Evolutionary conservation across 1,140 invertebrate species (phyloP), one percentile per base, ranked within the genome.

Genomic region (Ips typographus): DNA sequence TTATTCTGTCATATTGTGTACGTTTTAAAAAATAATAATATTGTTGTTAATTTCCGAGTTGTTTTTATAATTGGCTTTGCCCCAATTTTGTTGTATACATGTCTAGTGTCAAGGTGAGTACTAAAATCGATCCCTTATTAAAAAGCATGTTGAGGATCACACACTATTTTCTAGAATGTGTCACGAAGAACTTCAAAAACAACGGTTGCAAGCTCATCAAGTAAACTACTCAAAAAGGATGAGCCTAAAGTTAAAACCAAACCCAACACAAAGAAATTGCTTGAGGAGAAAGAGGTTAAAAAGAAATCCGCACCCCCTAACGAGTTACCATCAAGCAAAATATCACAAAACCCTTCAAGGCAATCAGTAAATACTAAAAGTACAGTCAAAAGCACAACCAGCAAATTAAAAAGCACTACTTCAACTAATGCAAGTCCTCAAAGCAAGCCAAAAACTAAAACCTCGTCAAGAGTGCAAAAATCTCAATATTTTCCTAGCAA

Each of bases 401-500:
- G n/a, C 37, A 55, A 55, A 55, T 7, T 6, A 55, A 55, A 38
- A 36, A 37, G 5, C 37, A 40, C 40, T 42, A 7, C 57, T 38
- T 4, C 57, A 59, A 5, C 39, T 37, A 56, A 56, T 22, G 22
- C 22, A 56, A 56, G 37, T 6, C 7, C 8, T 40, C 1, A 59
- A 59, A 6, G 5, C 36, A 7, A 3, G 40, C 7, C 7, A 55
- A 36, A 4, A n/a, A 22, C 53, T 56, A 37, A 56, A 56, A 8
- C n/a, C 22, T 6, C 6, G n/a, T 56, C 53, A n/a, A 56, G 52
- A 55, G 52, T 55, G 37, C 37, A 40, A 41, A 59, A 38, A 72
- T 73, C 73, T 6, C 74, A 79, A 69, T 79, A 68, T 75, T 79
- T 77, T 73, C 77, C 77, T 40, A 77, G 62, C 42, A 77, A 76